Evolutionary conservation across 2,113 vertebrate species (phyloP).

Genomic region (Lipophrys pholis): DNA sequence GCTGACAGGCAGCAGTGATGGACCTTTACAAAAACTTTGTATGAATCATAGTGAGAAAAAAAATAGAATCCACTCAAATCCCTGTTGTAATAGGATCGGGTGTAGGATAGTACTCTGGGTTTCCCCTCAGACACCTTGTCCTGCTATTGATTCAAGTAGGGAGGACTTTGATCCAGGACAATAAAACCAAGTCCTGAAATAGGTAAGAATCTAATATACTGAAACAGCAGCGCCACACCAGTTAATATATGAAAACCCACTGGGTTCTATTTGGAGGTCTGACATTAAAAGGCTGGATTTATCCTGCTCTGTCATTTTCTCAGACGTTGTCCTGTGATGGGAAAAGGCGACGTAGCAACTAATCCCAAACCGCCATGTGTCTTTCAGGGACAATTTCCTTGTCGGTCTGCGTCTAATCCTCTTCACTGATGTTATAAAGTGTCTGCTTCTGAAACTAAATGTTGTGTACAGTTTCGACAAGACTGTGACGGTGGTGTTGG

Average conservation of each 20-base stretch:
- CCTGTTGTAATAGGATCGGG: conserved; percentile 52
- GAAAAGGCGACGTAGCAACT: conserved; percentile 67
- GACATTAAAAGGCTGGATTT: conserved; percentile 33
- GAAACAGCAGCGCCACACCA: neutral
- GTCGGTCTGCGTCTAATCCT: conserved; percentile 74
- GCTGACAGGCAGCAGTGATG: conserved; percentile 43
- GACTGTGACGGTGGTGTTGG: no score
- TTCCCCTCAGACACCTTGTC: conserved; percentile 40
- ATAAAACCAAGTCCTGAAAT: conserved; percentile 40
- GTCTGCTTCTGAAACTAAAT: conserved; percentile 79
- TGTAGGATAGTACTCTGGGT: conserved; percentile 46
- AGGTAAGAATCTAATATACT: conserved; percentile 24
- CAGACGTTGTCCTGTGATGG: conserved; percentile 44
- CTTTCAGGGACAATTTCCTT: conserved; percentile 57
- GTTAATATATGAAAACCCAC: conserved; percentile 31
- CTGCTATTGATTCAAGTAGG: conserved; percentile 20
- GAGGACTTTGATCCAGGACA: conserved; percentile 14
- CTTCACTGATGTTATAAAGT: conserved; percentile 58
- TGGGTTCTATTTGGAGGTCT: conserved; percentile 37
- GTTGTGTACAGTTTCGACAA: conserved; percentile 73
- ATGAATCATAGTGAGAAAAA: conserved; percentile 53
- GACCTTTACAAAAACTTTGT: conserved; percentile 39
- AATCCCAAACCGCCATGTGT: conserved; percentile 65
- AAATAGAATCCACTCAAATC: conserved; percentile 36
- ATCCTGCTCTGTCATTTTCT: conserved; percentile 36